Percentiles rank a stretch among this genome's conserved stretches.
These are phyloP conservation scores for Pseudomugil gertrudae DNA, from an alignment of 2,797 vertebrate species.

Conservation along the genomic window DNA sequence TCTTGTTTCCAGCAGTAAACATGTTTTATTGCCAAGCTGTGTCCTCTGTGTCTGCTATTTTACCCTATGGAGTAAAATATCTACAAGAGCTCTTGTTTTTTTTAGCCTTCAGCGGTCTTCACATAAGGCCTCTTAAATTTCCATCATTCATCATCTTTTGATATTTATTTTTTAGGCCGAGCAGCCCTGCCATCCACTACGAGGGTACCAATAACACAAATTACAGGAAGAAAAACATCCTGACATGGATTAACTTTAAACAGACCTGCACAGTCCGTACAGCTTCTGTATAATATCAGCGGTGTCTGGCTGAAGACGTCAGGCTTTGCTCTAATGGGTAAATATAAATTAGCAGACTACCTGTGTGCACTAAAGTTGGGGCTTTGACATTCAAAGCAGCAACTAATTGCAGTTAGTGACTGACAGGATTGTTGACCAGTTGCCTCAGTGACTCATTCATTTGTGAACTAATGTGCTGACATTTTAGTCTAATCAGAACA, in stretches of 20 bases:
- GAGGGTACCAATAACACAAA: constrained; percentile 38
- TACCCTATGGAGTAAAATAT: constrained; percentile 6
- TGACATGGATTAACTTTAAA: constrained; percentile 8
- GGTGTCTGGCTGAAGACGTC: constrained; percentile 6
- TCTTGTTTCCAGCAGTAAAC: constrained; percentile 1
- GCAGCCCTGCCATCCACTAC: background rate
- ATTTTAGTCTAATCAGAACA: constrained; percentile 21
- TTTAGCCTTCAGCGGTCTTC: constrained; percentile 6
- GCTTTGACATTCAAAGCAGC: background rate
- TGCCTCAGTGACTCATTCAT: constrained; percentile 18
- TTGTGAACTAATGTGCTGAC: constrained; percentile 2
- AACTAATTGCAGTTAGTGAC: background rate
- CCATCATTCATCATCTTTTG: constrained; percentile 31
- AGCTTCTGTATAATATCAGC: background rate
- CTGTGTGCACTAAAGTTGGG: background rate
- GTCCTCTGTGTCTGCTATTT: constrained; percentile 8
- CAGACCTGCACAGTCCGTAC: background rate
- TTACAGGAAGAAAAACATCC: constrained; percentile 12
- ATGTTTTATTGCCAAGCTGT: background rate
- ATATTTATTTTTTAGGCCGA: constrained; percentile 4
- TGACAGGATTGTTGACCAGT: constrained; percentile 15
- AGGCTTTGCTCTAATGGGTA: constrained; percentile 14
- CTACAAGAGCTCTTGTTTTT: constrained; percentile 22
- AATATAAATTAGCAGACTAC: constrained; percentile 5
- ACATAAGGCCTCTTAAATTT: constrained; percentile 30